phyloP scores from a whole-genome alignment of 2,797 vertebrate species.

The Capromys pilorides region DNA sequence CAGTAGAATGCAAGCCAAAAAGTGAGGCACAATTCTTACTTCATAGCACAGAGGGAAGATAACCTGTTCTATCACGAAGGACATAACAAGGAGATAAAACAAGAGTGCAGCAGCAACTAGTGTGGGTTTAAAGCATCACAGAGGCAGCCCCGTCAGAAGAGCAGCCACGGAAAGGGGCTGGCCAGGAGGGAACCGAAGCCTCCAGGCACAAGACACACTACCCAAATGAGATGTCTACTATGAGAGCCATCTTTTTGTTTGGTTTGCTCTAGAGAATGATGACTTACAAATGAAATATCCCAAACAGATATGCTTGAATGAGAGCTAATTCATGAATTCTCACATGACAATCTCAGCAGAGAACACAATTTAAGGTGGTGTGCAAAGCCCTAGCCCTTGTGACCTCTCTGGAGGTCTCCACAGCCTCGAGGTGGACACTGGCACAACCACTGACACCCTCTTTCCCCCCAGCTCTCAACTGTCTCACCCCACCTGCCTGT shows the following conservation, averaged over 20 bases:
- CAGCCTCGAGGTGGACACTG: background rate
- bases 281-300: background rate
- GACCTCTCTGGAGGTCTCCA: background rate
- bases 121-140: background rate
- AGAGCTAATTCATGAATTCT: background rate
- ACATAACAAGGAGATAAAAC: background rate
- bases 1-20: background rate
- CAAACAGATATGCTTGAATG: background rate
- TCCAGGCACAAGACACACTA: background rate
- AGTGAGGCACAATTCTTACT: background rate
- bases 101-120: background rate
- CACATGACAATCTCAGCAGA: accelerated
- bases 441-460: accelerated
- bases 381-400: background rate
- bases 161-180: background rate
- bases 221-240: background rate
- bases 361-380: background rate
- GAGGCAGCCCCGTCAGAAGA: background rate
- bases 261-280: background rate
- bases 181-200: background rate
- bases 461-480: background rate
- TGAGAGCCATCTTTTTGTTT: background rate
- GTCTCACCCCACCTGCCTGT: background rate
- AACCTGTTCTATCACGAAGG: background rate
- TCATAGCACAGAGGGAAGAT: accelerated